Conservation (phyloP, 92 coral and sea anemone genomes). For the Zoanthus solanderi region DNA sequence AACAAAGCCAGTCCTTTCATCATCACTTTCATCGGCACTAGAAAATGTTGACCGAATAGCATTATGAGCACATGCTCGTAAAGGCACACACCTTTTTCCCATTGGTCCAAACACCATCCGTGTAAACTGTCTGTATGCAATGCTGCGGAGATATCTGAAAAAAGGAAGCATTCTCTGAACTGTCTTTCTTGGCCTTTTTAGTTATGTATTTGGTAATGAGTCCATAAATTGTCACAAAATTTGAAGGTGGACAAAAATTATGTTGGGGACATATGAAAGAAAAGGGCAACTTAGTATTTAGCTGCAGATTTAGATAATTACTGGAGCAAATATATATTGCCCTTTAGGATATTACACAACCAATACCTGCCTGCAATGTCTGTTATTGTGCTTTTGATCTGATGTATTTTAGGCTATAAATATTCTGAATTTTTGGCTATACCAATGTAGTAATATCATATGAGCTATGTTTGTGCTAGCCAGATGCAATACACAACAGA, state of each 20-base stretch:
- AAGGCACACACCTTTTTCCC: not conserved
- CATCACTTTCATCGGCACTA: not conserved
- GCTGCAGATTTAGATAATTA: no score
- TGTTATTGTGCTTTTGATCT: slow-evolving; percentile 3
- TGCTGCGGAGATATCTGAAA: not conserved
- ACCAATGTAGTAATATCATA: slow-evolving; percentile 1
- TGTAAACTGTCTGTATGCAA: not conserved
- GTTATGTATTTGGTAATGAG: not conserved
- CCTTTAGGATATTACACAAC: not conserved
- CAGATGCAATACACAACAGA: slow-evolving; percentile 6
- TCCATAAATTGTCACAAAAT: no score
- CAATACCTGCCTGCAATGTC: not conserved
- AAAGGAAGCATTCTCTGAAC: not conserved
- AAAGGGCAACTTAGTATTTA: no score
- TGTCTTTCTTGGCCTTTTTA: slow-evolving; percentile 7
- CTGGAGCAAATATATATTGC: no score
- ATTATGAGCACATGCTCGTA: not conserved
- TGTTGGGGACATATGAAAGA: no score
- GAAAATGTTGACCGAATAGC: not conserved
- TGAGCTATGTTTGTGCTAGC: not conserved
- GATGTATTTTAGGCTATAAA: not conserved
- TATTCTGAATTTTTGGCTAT: not conserved
- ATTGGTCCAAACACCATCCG: not conserved
- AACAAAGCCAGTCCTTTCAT: not conserved
- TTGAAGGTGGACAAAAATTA: no score